Conservation (phyloP, 53 echinoderm and acorn worm species). For the Zoroaster sp. region DNA sequence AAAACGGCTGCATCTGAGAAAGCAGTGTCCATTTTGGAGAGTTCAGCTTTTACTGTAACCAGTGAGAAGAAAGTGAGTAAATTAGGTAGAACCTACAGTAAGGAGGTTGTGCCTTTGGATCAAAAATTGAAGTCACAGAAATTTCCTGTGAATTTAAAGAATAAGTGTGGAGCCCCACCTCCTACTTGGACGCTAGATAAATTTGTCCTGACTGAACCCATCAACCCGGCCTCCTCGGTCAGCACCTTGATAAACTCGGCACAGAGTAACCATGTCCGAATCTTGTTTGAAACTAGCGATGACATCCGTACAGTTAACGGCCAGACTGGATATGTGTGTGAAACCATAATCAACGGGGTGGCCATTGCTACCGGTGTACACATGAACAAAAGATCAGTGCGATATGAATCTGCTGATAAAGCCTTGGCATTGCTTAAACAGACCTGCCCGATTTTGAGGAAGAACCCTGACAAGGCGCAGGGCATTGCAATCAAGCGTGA, state of each 20-base stretch:
- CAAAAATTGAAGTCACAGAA: background rate
- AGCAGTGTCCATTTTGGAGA: slow-evolving; percentile 15
- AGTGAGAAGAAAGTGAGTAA: background rate
- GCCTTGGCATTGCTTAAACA: slow-evolving; percentile 27
- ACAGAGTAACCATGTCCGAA: slow-evolving; percentile 15
- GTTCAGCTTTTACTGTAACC: background rate
- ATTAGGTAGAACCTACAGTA: background rate
- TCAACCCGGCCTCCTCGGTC: background rate
- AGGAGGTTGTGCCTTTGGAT: slow-evolving; percentile 5
- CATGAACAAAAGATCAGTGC: slow-evolving; percentile 1
- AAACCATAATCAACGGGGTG: slow-evolving; percentile 27
- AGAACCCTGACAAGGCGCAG: background rate
- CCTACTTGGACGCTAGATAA: background rate
- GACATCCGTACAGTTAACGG: background rate
- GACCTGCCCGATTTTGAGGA: background rate
- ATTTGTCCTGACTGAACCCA: background rate
- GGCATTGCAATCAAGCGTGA: background rate
- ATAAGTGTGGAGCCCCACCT: background rate
- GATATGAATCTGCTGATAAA: slow-evolving; percentile 2
- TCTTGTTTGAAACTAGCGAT: slow-evolving; percentile 22
- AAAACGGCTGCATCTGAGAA: slow-evolving; percentile 11
- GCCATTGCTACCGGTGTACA: slow-evolving; percentile 25
- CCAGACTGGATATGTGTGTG: slow-evolving; percentile 8
- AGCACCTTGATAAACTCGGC: slow-evolving; percentile 42
- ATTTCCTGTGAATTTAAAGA: background rate